These are phyloP conservation scores for Ammospiza caudacuta DNA, from an alignment of 2,113 vertebrate species.

Conservation along the genomic window DNA sequence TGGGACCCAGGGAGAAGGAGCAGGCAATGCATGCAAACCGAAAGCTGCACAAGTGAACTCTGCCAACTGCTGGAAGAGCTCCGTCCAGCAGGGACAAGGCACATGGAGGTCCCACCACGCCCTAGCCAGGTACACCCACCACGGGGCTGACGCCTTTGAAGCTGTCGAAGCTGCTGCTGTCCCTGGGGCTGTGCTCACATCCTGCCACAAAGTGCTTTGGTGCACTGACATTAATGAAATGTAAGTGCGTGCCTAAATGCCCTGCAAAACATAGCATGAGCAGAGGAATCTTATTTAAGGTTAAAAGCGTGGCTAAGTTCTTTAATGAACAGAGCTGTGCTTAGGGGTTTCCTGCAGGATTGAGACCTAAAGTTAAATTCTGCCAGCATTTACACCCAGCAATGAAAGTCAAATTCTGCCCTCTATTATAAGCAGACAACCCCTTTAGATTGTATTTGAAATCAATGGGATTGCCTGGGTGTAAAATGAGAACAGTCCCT, in stretches of 20 bases:
- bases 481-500: slow-evolving; percentile 59
- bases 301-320: slow-evolving; percentile 31
- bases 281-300: slow-evolving; percentile 45
- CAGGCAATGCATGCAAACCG: not conserved
- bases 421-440: slow-evolving; percentile 68
- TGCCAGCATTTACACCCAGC: slow-evolving; percentile 40
- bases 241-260: not conserved
- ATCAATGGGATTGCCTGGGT: slow-evolving; percentile 59
- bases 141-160: rapidly evolving
- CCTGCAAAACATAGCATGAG: not conserved
- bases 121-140: not conserved
- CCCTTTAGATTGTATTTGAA: slow-evolving; percentile 60
- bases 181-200: not conserved
- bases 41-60: not conserved
- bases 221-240: not conserved
- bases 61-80: not conserved
- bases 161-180: not conserved
- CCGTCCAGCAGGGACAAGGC: rapidly evolving
- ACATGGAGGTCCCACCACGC: rapidly evolving
- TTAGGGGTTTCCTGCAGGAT: slow-evolving; percentile 33
- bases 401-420: slow-evolving; percentile 67
- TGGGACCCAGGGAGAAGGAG: not conserved
- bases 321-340: slow-evolving; percentile 29
- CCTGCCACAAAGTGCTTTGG: not conserved
- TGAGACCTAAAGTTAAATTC: slow-evolving; percentile 56